Conservation (phyloP, 2,797 vertebrate species). For the Cetoscarus ocellatus region DNA sequence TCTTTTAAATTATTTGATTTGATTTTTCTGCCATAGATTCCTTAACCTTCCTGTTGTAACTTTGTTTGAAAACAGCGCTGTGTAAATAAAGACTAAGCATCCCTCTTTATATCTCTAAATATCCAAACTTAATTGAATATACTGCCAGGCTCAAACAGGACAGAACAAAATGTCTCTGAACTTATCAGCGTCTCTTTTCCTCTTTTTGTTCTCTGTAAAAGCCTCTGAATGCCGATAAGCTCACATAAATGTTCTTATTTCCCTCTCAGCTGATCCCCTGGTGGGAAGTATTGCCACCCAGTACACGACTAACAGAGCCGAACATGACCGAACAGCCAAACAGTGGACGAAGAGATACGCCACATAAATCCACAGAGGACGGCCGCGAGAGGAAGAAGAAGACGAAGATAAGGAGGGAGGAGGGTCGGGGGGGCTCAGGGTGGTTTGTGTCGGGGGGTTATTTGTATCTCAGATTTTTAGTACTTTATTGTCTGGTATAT, state of each 20-base stretch:
- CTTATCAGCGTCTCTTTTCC: neutral
- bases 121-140: too few species aligned
- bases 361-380: slow-evolving; percentile 83
- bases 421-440: slow-evolving; percentile 38
- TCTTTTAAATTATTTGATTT: too few species aligned
- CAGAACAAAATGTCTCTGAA: neutral
- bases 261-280: slow-evolving; percentile 90
- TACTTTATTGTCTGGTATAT: slow-evolving; percentile 85
- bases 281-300: slow-evolving; percentile 98
- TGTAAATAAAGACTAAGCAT: too few species aligned
- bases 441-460: slow-evolving; percentile 67
- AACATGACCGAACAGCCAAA: slow-evolving; percentile 97
- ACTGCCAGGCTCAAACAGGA: too few species aligned
- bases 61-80: too few species aligned
- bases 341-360: slow-evolving; percentile 98
- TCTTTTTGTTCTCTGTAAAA: neutral
- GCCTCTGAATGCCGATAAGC: neutral
- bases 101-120: too few species aligned
- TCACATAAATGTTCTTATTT: slow-evolving; percentile 29
- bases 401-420: slow-evolving; percentile 9
- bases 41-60: too few species aligned
- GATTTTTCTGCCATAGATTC: too few species aligned
- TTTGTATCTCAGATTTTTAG: slow-evolving; percentile 85
- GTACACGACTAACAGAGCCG: slow-evolving; percentile 96
- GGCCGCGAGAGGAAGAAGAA: slow-evolving; percentile 3